phyloP scores from a whole-genome alignment of 2,888 invertebrate species.

The Diplolepis rosae region DNA sequence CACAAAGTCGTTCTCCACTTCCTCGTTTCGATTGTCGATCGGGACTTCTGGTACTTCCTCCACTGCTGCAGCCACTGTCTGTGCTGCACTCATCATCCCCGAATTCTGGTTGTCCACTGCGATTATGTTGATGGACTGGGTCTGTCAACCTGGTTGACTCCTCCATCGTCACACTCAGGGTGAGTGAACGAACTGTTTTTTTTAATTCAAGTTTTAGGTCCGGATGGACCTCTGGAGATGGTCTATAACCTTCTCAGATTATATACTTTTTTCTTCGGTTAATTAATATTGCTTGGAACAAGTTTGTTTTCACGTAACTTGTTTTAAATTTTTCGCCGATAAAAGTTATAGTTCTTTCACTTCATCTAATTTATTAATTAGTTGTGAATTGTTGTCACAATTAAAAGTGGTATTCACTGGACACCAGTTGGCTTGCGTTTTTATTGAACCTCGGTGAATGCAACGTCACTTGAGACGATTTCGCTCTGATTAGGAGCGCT shows the following conservation, averaged over 20 bases:
- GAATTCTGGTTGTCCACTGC: slow-evolving; percentile 53
- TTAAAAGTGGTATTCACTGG: background rate
- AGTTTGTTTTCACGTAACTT: too few species aligned
- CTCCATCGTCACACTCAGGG: slow-evolving; percentile 60
- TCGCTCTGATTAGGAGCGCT: slow-evolving; percentile 46
- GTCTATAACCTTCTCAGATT: too few species aligned
- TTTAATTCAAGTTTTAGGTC: background rate
- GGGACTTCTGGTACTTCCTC: slow-evolving; percentile 72
- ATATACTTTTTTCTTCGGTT: too few species aligned
- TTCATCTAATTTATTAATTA: too few species aligned
- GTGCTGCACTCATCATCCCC: slow-evolving; percentile 67
- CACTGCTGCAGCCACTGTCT: slow-evolving; percentile 74
- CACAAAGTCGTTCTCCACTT: slow-evolving; percentile 60
- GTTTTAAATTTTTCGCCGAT: too few species aligned
- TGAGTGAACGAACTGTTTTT: too few species aligned
- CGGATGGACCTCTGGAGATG: too few species aligned
- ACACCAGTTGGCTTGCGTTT: background rate
- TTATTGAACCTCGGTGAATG: background rate
- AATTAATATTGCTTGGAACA: too few species aligned
- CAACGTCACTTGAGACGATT: slow-evolving; percentile 1
- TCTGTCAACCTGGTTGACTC: slow-evolving; percentile 61
- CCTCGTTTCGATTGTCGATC: slow-evolving; percentile 60
- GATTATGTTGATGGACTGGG: slow-evolving; percentile 17
- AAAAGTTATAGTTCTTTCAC: too few species aligned
- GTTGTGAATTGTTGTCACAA: too few species aligned